Percentiles rank a stretch among this genome's conserved stretches.
These are phyloP conservation scores for Palaemon carinicauda DNA, from an alignment of 1,140 invertebrate genomes.

Conservation along the genomic window DNA sequence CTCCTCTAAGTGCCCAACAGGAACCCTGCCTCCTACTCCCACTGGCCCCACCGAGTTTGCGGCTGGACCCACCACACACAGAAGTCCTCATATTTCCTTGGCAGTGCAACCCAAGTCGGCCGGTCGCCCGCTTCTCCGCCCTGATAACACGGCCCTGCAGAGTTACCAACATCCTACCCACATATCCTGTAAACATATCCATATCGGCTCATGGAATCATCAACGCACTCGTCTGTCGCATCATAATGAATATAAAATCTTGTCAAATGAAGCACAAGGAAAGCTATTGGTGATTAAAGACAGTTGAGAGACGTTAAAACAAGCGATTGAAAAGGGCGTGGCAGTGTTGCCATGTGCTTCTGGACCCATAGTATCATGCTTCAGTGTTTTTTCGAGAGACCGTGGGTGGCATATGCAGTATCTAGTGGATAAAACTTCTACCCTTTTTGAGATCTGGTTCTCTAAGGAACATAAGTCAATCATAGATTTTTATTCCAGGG, in stretches of 20 bases:
- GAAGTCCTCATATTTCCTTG: conserved; percentile 52
- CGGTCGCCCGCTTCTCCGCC: conserved; percentile 22
- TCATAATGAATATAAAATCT: too few species aligned
- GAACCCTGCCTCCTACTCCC: background rate
- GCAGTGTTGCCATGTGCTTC: conserved; percentile 32
- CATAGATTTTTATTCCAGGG: too few species aligned
- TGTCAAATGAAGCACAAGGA: too few species aligned
- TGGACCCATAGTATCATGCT: background rate
- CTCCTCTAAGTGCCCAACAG: background rate
- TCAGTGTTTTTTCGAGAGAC: conserved; percentile 5
- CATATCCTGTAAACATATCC: too few species aligned
- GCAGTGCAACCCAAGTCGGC: conserved; percentile 52
- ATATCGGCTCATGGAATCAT: too few species aligned
- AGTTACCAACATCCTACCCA: background rate
- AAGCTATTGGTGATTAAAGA: too few species aligned
- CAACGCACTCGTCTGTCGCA: too few species aligned
- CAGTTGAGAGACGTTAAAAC: too few species aligned
- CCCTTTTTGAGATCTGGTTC: background rate
- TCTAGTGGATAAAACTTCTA: conserved; percentile 13
- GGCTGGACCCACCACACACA: conserved; percentile 47
- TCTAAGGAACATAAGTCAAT: too few species aligned
- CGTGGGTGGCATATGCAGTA: conserved; percentile 11
- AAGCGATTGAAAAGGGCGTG: too few species aligned
- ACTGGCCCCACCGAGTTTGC: background rate
- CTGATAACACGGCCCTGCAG: conserved; percentile 19